These are phyloP conservation scores for Willowsia nigromaculata DNA, from an alignment of 2,888 invertebrate species.

Conservation along the genomic window DNA sequence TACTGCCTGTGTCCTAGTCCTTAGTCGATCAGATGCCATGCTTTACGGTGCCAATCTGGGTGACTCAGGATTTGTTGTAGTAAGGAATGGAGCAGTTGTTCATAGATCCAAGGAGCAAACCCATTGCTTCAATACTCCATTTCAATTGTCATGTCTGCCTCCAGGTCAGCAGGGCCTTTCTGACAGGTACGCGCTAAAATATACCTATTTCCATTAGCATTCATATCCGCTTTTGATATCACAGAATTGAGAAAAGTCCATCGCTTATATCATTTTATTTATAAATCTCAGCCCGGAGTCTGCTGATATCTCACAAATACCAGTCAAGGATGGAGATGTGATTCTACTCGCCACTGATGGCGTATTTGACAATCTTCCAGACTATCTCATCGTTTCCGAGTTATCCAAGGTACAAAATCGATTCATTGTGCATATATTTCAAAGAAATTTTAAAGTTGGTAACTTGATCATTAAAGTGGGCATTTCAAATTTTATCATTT, in stretches of 20 bases:
- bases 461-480: no score
- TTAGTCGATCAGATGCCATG: constrained; percentile 93
- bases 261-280: no score
- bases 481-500: no score
- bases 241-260: no score
- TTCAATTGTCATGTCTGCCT: constrained; percentile 96
- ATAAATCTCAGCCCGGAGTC: constrained; percentile 88
- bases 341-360: constrained; percentile 98
- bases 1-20: constrained; percentile 97
- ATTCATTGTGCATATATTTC: constrained; percentile 48
- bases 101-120: constrained; percentile 98
- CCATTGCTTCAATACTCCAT: constrained; percentile 99
- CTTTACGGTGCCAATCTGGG: constrained; percentile 98
- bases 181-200: constrained; percentile 91
- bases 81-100: constrained; percentile 91
- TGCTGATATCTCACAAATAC: constrained; percentile 92
- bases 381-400: constrained; percentile 92
- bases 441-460: no score
- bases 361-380: constrained; percentile 98
- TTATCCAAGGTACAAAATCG: constrained; percentile 84
- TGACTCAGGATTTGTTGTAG: constrained; percentile 98
- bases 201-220: no score
- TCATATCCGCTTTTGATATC: no score
- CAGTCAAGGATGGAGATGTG: constrained; percentile 94
- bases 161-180: constrained; percentile 94